Percentiles rank a stretch among this genome's conserved stretches.
These are phyloP conservation scores for Poliocrania exsul DNA, from an alignment of 2,797 vertebrate species.

Conservation along the genomic window DNA sequence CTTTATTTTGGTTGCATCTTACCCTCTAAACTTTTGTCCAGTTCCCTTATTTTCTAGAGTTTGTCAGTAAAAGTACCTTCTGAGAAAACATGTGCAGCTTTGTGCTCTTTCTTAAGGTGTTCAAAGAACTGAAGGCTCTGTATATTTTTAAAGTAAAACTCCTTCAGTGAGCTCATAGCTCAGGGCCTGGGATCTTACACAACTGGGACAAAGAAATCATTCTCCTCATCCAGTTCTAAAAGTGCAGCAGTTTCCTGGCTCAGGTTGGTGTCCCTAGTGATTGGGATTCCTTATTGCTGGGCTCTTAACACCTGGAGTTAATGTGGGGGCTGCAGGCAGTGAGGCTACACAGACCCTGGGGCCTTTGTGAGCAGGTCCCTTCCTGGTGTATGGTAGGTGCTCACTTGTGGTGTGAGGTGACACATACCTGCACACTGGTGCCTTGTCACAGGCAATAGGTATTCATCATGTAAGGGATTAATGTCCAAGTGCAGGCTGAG, in stretches of 20 bases:
- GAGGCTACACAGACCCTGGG: background rate
- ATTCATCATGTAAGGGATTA: accelerated
- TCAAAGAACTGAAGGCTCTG: background rate
- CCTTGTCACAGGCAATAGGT: background rate
- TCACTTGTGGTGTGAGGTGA: accelerated
- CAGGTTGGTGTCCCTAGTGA: background rate
- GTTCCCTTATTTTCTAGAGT: background rate
- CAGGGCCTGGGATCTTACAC: background rate
- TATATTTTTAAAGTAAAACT: background rate
- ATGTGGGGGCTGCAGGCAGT: background rate
- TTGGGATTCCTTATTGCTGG: accelerated
- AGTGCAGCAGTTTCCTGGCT: background rate
- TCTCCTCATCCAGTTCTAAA: background rate
- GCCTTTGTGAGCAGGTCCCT: background rate
- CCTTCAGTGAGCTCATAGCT: background rate
- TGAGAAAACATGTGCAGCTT: background rate
- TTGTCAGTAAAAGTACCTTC: background rate
- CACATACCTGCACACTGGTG: accelerated
- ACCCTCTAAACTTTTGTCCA: background rate
- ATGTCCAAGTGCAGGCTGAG: accelerated
- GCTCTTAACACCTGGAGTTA: background rate
- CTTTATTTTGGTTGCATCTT: too few species aligned
- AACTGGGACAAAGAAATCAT: background rate
- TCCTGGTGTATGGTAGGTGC: too few species aligned
- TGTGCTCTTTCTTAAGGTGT: background rate